Percentiles rank a stretch among this genome's conserved stretches.
phyloP scores from a whole-genome alignment of 2,113 vertebrate genomes.

The Raja brachyura region DNA sequence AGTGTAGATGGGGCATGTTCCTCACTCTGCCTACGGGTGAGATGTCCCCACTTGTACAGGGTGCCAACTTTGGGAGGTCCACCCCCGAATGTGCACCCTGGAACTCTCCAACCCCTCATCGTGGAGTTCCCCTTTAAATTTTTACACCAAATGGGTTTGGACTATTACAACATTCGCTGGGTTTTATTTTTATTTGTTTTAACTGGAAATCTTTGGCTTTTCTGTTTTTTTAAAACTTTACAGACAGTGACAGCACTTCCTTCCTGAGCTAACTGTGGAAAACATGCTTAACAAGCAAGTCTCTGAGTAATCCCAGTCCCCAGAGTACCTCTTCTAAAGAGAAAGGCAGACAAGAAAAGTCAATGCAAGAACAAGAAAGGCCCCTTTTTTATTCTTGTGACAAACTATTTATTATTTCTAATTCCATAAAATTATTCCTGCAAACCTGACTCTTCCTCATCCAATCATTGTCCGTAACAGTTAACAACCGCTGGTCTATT shows the following conservation, averaged over 20 bases:
- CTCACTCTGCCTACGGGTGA: no score
- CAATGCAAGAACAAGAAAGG: background rate
- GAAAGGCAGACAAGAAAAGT: conserved; percentile 24
- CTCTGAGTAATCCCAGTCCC: conserved; percentile 6
- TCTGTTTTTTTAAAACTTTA: conserved; percentile 31
- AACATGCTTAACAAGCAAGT: conserved; percentile 35
- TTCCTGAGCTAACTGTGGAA: conserved; percentile 31
- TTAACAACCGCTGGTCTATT: background rate
- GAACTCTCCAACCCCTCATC: no score
- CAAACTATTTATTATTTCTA: background rate
- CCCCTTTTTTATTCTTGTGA: background rate
- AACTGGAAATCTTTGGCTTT: conserved; percentile 35
- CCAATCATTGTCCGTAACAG: background rate
- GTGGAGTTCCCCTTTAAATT: background rate
- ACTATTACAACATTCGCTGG: conserved; percentile 19
- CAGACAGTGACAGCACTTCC: conserved; percentile 33
- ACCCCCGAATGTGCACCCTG: background rate
- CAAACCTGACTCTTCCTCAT: background rate
- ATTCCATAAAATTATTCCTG: background rate
- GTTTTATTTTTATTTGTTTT: conserved; percentile 35
- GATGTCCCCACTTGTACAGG: no score
- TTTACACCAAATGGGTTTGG: background rate
- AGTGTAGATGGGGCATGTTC: no score
- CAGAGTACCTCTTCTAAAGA: conserved; percentile 5
- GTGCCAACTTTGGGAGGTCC: no score